Base-by-base conservation (phyloP, 2,888 invertebrate genomes). In the Dermolepida albohirtum region DNA sequence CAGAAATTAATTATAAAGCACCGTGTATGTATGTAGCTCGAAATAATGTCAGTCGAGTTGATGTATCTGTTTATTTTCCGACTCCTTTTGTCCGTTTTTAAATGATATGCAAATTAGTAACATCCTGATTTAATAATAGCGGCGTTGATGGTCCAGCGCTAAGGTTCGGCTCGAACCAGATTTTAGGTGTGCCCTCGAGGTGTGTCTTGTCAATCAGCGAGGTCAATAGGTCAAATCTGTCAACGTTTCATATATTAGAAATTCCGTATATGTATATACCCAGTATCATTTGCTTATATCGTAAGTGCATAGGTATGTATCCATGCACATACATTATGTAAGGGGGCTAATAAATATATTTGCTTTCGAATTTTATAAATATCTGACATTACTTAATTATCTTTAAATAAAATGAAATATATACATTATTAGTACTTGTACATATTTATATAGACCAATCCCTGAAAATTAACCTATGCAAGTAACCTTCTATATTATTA, bases 181-280 rank as follows among this genome's bases (percentile, higher is more conserved):
- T 73, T 73, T 71, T 71, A 69, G 74, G 74, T 68, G 73, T 64
- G 73, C 68, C 71, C 68, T 69, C 52, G 64, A 71, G 73, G 74
- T 72, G 74, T 68, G 73, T 69, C 73, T 68, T 74, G 74, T 74
- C 74, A 73, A 73, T 74, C 74, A 74, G 70, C 66, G 71, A 70
- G 73, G 73, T 72, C 73, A 74, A 74, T 72, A 71, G 74, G 74
- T 73, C 70, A 69, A 64, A 68, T 70, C 55, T 55, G 64, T 55
- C 68, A 57, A 40, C 54, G 54, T 54, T 52, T 52, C 41, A 43
- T 64, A 44, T 47, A 47, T 44, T 59, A 59, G 47, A 62, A 62
- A 62, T 62, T 62, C 59, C 47, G 34, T 62, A 34, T 22, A 22
- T 22, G 22, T 22, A 22, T 47, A 62, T 11, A 16, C 14, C 34